These are phyloP conservation scores for Aratinga solstitialis DNA, from an alignment of 2,797 vertebrate genomes.

Conservation along the genomic window DNA sequence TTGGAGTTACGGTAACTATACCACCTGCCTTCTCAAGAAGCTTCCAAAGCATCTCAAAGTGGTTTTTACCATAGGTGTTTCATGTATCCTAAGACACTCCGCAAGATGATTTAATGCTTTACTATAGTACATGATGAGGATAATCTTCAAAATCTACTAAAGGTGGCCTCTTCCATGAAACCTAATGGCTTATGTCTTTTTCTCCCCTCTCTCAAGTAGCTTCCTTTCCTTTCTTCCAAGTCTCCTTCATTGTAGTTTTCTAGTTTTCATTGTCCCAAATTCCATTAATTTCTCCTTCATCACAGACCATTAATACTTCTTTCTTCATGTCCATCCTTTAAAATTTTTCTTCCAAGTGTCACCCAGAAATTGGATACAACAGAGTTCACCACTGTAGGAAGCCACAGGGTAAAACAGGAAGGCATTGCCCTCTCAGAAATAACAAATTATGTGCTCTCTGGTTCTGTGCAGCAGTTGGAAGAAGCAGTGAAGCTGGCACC, in stretches of 20 bases:
- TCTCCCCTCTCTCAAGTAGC: background rate
- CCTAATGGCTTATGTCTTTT: background rate
- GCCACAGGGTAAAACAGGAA: background rate
- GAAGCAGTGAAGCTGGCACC: slow-evolving; percentile 31
- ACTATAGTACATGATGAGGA: background rate
- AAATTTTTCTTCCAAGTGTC: background rate
- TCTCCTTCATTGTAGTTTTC: background rate
- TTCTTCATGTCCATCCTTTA: background rate
- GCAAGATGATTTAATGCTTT: background rate
- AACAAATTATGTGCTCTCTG: background rate
- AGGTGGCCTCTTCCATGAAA: background rate
- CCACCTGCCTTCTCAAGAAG: background rate
- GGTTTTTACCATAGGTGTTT: background rate
- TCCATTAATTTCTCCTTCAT: background rate
- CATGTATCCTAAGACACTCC: background rate
- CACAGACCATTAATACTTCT: background rate
- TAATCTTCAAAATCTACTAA: background rate
- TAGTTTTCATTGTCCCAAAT: background rate
- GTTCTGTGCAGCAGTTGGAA: slow-evolving; percentile 14
- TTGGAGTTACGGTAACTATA: background rate
- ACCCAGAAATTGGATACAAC: background rate
- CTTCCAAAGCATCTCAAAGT: background rate
- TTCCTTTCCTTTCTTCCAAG: background rate
- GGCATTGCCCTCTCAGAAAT: background rate
- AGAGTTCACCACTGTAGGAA: background rate